Conservation (phyloP, 1,140 invertebrate genomes). For the Amyelois transitella region DNA sequence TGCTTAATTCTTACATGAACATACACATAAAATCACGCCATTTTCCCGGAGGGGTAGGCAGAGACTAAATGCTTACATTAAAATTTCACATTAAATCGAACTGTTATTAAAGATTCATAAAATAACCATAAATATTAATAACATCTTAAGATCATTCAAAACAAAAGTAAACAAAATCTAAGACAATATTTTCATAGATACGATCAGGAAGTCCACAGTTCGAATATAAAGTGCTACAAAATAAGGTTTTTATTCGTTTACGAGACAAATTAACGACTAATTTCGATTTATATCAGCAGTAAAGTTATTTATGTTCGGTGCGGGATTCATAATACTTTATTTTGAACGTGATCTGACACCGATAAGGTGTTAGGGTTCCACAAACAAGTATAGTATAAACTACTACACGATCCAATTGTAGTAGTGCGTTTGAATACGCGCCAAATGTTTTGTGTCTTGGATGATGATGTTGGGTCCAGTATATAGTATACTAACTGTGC, state of each 20-base stretch:
- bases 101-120: too few relatives aligned
- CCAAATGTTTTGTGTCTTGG: too few relatives aligned
- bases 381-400: neutral
- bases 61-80: too few relatives aligned
- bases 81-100: too few relatives aligned
- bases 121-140: neutral
- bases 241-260: constrained; percentile 2
- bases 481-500: too few relatives aligned
- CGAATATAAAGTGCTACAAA: constrained; percentile 4
- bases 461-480: too few relatives aligned
- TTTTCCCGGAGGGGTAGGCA: too few relatives aligned
- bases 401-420: too few relatives aligned
- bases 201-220: neutral
- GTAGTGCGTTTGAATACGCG: too few relatives aligned
- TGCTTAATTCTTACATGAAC: too few relatives aligned
- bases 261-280: constrained; percentile 5
- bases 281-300: constrained; percentile 2
- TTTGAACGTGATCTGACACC: constrained; percentile 7
- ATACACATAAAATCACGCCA: too few relatives aligned
- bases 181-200: neutral
- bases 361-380: constrained; percentile 9
- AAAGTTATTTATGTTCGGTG: constrained; percentile 2
- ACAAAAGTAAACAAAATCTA: neutral
- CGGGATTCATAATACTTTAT: constrained; percentile 7
- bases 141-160: neutral